phyloP scores from a whole-genome alignment of 2,113 vertebrate genomes.

The Esox niger region DNA sequence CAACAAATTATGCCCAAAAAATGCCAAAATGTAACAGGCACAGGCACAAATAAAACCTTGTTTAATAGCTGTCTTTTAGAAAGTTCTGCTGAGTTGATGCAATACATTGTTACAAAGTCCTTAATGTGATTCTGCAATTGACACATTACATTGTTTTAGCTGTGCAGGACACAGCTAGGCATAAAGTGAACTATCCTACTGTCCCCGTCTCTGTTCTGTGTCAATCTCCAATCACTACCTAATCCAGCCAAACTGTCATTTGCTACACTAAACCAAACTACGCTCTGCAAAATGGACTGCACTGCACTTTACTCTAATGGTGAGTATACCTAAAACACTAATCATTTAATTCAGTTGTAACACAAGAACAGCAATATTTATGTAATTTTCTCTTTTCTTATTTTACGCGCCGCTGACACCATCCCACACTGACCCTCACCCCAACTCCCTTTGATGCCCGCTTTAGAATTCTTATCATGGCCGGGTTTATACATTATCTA shows the following conservation, averaged over 20 bases:
- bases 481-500: constrained; percentile 28
- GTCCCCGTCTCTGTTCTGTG: constrained; percentile 36
- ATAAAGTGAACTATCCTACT: constrained; percentile 33
- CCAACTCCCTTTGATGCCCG: constrained; percentile 26
- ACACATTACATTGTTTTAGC: constrained; percentile 37
- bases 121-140: constrained; percentile 34
- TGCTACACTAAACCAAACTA: constrained; percentile 77
- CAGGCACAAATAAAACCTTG: constrained; percentile 39
- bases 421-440: constrained; percentile 11
- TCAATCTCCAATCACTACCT: constrained; percentile 39
- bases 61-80: constrained; percentile 49
- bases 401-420: constrained; percentile 57
- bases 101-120: constrained; percentile 45
- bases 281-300: constrained; percentile 78
- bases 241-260: constrained; percentile 52
- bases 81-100: constrained; percentile 47
- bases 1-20: constrained; percentile 32
- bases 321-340: constrained; percentile 80
- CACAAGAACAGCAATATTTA: constrained; percentile 76
- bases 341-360: constrained; percentile 62
- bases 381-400: constrained; percentile 29
- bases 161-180: constrained; percentile 36
- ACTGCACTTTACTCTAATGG: constrained; percentile 77
- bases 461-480: constrained; percentile 21
- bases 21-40: constrained; percentile 44